Evolutionary conservation across 2,797 vertebrate species (phyloP).

Genomic region (Urophycis tenuis): DNA sequence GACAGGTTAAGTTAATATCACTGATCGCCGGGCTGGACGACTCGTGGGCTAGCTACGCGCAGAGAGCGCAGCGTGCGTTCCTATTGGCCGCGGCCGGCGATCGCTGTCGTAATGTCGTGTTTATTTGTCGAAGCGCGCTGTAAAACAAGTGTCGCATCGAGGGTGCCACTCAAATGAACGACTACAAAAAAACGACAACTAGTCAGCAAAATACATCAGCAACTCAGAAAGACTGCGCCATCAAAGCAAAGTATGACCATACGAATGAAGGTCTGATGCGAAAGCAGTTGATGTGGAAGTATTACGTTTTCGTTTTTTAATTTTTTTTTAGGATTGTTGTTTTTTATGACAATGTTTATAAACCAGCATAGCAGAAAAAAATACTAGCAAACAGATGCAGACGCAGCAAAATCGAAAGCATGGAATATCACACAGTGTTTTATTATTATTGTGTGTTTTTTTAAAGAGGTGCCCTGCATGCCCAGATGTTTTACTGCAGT

Average conservation of each 20-base stretch:
- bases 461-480: not conserved
- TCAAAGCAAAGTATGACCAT: not conserved
- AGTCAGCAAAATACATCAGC: not conserved
- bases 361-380: not conserved
- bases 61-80: not conserved
- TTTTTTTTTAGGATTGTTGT: no score
- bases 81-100: not conserved
- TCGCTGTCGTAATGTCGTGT: not conserved
- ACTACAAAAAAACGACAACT: not conserved
- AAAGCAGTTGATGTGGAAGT: not conserved
- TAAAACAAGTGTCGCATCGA: not conserved
- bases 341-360: not conserved
- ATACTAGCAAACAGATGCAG: not conserved
- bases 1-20: conserved; percentile 1
- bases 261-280: not conserved
- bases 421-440: not conserved
- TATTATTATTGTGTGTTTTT: not conserved
- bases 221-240: not conserved
- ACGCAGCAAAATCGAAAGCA: not conserved
- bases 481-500: not conserved
- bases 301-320: not conserved
- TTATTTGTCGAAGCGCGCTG: not conserved
- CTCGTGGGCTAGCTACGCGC: not conserved
- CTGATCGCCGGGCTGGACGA: not conserved
- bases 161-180: not conserved